Evolutionary conservation across 2,113 vertebrate species (phyloP), one percentile per base, ranked within the genome.

Genomic region (Peromyscus polionotus): DNA sequence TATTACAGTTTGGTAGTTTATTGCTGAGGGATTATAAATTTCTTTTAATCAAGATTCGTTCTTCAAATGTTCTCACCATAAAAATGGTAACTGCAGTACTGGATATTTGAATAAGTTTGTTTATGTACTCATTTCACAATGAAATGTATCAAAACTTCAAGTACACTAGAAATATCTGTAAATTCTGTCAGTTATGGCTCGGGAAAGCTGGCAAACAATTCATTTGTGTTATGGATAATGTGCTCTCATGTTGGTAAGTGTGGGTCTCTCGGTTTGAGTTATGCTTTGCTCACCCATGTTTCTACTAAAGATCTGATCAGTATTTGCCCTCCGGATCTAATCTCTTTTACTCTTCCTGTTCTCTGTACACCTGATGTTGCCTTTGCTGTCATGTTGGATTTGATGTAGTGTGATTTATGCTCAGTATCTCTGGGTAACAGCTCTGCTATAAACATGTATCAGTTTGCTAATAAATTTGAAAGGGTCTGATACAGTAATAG

Each of bases 31-130:
- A 91, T 63, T 89, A 0, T 70, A 57, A 45, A 19, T 85, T 17
- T 89, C 88, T 97, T 57, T 83, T 93, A 94, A 36, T 93, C 39
- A 54, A 31, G 83, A 93, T 95, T 88, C 48, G 73, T 63, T 92
- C 36, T 88, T 75, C 36, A 84, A 88, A 54, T 68, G 6, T 59
- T 89, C 17, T 89, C 12, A 24, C 8, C 11, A 28, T 92, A n/a
- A 33, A 72, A 72, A 63, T 17, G 13, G 16, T 63, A 48, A 80
- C 28, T 93, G 7, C 73, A 14, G 26, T 3, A 45, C 31, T 70
- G 28, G 70, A 51, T 51, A 79, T 80, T 28, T 83, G 65, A 90
- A 7, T 90, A 67, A 84, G 59, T 61, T 85, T 76, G 76, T 73
- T 68, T 61, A 36, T 70, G 22, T 67, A 67, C 75, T 75, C 16